Conservation (phyloP, 2,113 vertebrate species). For the Solea senegalensis region DNA sequence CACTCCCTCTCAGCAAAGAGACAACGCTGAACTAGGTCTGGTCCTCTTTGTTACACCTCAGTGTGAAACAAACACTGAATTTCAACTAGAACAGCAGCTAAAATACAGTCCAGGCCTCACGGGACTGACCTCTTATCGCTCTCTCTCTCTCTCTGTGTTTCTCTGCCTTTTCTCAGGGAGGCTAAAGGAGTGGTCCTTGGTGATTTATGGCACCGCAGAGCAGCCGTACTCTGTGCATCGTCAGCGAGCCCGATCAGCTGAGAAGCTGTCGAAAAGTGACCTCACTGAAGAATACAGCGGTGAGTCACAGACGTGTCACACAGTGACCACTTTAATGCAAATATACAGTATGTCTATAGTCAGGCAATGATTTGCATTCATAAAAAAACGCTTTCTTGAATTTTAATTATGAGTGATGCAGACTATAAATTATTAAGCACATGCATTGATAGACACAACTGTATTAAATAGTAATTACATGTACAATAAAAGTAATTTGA, state of each 20-base stretch:
- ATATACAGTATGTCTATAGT: neutral
- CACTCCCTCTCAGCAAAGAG: slow-evolving; percentile 85
- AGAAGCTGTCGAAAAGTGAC: slow-evolving; percentile 76
- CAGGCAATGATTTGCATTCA: too few relatives aligned
- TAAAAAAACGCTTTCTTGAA: too few relatives aligned
- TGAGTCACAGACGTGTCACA: slow-evolving; percentile 63
- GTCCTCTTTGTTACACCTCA: slow-evolving; percentile 26
- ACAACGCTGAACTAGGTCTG: slow-evolving; percentile 85
- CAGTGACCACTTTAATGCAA: neutral
- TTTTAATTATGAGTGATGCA: too few relatives aligned
- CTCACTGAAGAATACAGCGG: slow-evolving; percentile 89
- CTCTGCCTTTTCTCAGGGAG: slow-evolving; percentile 77
- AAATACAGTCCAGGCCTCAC: slow-evolving; percentile 13
- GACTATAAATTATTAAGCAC: too few relatives aligned
- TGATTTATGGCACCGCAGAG: slow-evolving; percentile 91
- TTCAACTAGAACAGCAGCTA: slow-evolving; percentile 2
- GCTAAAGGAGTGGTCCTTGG: slow-evolving; percentile 91
- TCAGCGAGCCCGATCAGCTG: slow-evolving; percentile 84
- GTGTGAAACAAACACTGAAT: slow-evolving; percentile 22
- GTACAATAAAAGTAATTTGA: too few relatives aligned
- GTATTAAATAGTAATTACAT: too few relatives aligned
- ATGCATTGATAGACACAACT: too few relatives aligned
- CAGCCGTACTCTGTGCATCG: slow-evolving; percentile 84
- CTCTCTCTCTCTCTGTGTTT: neutral
- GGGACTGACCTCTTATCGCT: slow-evolving; percentile 21